phyloP scores from a whole-genome alignment of 2,888 invertebrate genomes.

The Hyppa rectilinea region DNA sequence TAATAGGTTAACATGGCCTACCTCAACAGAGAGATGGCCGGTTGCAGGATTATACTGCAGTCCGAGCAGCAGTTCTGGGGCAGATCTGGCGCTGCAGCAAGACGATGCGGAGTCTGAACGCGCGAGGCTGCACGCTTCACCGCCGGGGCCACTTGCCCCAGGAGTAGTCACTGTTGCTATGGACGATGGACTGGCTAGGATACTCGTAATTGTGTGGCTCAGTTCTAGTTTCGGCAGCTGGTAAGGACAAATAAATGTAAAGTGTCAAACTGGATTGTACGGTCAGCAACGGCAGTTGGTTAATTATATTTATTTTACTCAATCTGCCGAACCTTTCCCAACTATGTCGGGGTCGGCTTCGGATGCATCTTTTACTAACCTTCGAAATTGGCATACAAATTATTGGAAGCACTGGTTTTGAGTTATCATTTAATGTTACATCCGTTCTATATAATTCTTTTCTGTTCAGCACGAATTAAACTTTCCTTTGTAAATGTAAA shows the following conservation, averaged over 20 bases:
- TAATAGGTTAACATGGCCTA: constrained; percentile 81
- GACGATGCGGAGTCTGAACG: constrained; percentile 98
- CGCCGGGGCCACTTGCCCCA: constrained; percentile 65
- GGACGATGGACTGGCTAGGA: constrained; percentile 83
- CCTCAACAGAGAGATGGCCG: constrained; percentile 97
- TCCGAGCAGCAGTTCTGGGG: constrained; percentile 97
- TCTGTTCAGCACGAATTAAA: not conserved
- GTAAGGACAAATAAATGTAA: not conserved
- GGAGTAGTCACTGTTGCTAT: constrained; percentile 78
- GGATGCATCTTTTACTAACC: not conserved
- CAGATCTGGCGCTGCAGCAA: constrained; percentile 97
- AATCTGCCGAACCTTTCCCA: no score
- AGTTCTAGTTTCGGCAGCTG: constrained; percentile 84
- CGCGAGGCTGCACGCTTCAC: constrained; percentile 93
- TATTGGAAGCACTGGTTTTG: not conserved
- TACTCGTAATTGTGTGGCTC: constrained; percentile 79
- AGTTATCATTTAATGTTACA: not conserved
- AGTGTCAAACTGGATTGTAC: not conserved
- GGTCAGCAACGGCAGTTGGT: not conserved
- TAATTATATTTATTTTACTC: not conserved
- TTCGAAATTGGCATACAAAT: not conserved
- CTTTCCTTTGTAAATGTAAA: no score
- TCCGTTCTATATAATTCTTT: not conserved
- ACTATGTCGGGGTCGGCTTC: no score
- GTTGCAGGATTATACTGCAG: constrained; percentile 98